These are phyloP conservation scores for Stictonetta naevosa DNA, from an alignment of 2,113 vertebrate genomes.

Conservation along the genomic window DNA sequence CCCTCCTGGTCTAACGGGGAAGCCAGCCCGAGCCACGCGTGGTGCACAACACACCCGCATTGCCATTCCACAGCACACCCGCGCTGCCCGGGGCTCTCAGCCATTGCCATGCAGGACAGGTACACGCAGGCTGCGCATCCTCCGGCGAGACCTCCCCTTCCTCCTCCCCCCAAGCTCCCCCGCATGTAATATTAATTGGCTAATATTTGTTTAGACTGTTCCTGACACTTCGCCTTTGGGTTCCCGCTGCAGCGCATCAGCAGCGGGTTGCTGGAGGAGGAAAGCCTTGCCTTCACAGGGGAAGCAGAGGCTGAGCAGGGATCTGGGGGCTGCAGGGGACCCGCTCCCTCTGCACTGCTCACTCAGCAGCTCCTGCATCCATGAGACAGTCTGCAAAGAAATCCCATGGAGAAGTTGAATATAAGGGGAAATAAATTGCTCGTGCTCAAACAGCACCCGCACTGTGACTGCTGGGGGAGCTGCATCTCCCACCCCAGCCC, in stretches of 20 bases:
- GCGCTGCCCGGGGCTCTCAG: background rate
- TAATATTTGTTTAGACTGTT: constrained; percentile 34
- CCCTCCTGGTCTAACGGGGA: background rate
- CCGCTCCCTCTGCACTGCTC: background rate
- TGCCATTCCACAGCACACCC: background rate
- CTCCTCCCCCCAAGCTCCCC: background rate
- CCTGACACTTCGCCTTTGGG: background rate
- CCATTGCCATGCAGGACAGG: background rate
- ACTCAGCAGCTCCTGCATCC: background rate
- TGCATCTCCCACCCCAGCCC: no score
- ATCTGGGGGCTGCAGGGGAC: constrained; percentile 13
- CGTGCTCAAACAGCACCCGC: rapidly evolving
- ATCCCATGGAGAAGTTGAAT: background rate
- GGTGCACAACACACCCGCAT: rapidly evolving
- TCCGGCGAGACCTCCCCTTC: background rate
- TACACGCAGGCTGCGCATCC: background rate
- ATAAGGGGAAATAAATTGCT: background rate
- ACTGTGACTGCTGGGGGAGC: background rate
- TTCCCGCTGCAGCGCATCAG: background rate
- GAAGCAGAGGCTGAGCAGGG: background rate
- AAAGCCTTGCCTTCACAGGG: background rate
- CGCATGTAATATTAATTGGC: constrained; percentile 32
- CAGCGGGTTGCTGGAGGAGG: background rate
- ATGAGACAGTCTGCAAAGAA: background rate
- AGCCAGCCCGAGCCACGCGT: background rate